Evolutionary conservation across 2,113 vertebrate genomes (phyloP), one percentile per base, ranked within the genome.

Genomic region (Desmodus rotundus): DNA sequence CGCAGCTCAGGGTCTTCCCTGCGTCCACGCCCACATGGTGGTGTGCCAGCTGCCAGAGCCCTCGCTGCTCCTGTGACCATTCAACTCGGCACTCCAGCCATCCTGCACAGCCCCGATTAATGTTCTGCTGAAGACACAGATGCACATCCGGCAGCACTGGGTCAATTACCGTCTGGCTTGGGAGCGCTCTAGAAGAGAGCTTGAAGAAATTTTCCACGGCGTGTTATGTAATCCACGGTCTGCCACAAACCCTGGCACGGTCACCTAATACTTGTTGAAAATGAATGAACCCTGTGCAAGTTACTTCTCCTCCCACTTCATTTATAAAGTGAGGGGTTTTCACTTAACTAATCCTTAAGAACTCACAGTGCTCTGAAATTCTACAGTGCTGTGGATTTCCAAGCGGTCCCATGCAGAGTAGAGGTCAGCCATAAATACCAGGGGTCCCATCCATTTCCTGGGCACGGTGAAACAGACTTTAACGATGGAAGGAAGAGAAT

Each of bases 221-320:
- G 87, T 50, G 15, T 93, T 93, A 85, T 50, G 4, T 73, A 87
- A 89, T 81, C 16, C 24, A 70, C 33, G 63, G 45, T 67, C 68
- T 84, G 72, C 95, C 92, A 63, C 87, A 96, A 93, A 56, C 50
- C 70, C 84, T 90, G 80, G 56, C 50, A 43, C 17, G 10, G 81
- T 45, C 4, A 0, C 38, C 43, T 33, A 72, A 87, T 76, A 83
- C 54, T 89, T 87, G 54, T 5, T 56, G 38, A 80, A 92, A 72
- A 96, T 73, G 80, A 96, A 96, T 82, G 72, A 96, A 93, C 50
- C n/a, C 26, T 28, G 50, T 68, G 38, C 12, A 68, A 41, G 47
- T 83, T 41, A 81, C 67, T 43, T 94, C 28, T 70, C 38, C 61
- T 93, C 68, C 31, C 19, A 28, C 28, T 85, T 91, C 50, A 76